These are phyloP conservation scores for Apostichopus parvimensis DNA, from an alignment of 35 echinoderm and acorn worm genomes.

Conservation along the genomic window DNA sequence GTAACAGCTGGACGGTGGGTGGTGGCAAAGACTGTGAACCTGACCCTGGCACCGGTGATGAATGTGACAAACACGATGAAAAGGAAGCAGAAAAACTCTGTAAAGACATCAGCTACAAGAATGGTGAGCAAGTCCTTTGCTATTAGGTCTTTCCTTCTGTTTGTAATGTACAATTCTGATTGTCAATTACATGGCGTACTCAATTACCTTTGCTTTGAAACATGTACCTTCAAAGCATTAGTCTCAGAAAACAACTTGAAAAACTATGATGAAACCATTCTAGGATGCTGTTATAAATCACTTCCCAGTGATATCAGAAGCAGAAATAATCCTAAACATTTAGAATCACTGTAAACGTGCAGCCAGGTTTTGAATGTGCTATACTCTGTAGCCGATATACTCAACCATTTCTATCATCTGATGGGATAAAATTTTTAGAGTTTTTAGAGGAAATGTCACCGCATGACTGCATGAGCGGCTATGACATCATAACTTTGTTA, in stretches of 20 bases:
- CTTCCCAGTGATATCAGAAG: too few relatives aligned
- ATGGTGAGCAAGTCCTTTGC: constrained; percentile 40
- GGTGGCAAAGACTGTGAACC: constrained; percentile 44
- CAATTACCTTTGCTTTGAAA: neutral
- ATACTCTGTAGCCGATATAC: too few relatives aligned
- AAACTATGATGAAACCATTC: neutral
- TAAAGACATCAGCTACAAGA: constrained; percentile 43
- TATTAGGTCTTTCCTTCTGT: neutral
- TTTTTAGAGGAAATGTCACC: too few relatives aligned
- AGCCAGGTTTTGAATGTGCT: too few relatives aligned
- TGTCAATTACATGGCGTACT: too few relatives aligned
- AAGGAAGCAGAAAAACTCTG: constrained; percentile 56
- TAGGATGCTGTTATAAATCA: neutral
- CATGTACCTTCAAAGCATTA: neutral
- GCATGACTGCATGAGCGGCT: too few relatives aligned
- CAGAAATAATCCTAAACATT: too few relatives aligned
- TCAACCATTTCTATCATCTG: too few relatives aligned
- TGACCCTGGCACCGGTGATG: constrained; percentile 37
- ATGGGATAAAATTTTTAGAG: too few relatives aligned
- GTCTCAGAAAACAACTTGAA: neutral
- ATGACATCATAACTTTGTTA: too few relatives aligned
- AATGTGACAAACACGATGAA: constrained; percentile 41
- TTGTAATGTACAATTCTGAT: neutral
- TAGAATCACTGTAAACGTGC: too few relatives aligned
- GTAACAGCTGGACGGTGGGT: constrained; percentile 72